Conservation (phyloP, 2,113 vertebrate species). For the Tylochromis polylepis region DNA sequence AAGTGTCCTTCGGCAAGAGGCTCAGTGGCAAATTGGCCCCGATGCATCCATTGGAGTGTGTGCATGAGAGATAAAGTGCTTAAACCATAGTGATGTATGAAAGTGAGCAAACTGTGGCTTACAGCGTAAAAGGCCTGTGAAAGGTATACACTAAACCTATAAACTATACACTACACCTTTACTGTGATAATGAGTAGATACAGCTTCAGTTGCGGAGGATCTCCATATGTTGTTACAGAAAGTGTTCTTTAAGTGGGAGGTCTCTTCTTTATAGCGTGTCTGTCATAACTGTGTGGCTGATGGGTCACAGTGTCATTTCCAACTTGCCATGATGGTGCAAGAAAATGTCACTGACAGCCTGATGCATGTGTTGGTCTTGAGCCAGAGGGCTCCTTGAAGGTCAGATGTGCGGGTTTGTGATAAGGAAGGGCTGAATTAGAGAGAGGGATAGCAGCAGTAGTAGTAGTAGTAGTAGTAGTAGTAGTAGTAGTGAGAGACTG, state of each 20-base stretch:
- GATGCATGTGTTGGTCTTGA: not conserved
- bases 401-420: not conserved
- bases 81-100: not conserved
- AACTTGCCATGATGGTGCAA: not conserved
- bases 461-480: not conserved
- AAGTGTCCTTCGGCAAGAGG: not conserved
- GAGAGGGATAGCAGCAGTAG: not conserved
- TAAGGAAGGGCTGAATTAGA: not conserved
- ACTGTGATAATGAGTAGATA: not conserved
- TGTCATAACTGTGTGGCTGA: not conserved
- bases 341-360: not conserved
- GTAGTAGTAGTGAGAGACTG: not conserved
- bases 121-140: not conserved
- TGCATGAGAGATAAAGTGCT: not conserved
- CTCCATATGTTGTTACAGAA: not conserved
- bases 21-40: not conserved
- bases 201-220: not conserved
- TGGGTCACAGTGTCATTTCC: not conserved
- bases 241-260: not conserved
- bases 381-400: constrained; percentile 3
- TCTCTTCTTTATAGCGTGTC: not conserved
- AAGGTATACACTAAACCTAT: not conserved
- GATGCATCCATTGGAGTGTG: not conserved
- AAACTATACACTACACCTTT: not conserved
- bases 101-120: not conserved